Base-by-base conservation (phyloP, 2,888 invertebrate genomes). In the Cyclophora punctaria region DNA sequence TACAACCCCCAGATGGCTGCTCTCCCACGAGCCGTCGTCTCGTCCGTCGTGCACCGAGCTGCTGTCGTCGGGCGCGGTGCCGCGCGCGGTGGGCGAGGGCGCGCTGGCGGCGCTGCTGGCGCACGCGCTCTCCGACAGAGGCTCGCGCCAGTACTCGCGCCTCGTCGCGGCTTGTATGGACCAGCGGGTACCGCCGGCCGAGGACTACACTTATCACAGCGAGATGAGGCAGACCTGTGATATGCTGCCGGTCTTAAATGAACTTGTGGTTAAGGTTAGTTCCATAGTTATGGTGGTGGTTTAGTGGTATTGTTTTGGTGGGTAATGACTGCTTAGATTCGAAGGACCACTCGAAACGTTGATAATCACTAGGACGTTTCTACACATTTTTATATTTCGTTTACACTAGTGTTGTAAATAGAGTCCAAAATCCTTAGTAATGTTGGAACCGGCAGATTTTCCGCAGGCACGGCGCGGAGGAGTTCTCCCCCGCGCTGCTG, bases 1-100 rank as follows among this genome's bases (percentile, higher is more conserved):
- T 20, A 20, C 20, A 20, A 20, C 4, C 47, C 49, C 0, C 63
- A 85, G 86, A 60, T 86, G 95, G 95, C 85, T 98, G 3, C 79
- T 98, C 49, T 92, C 93, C 77, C 97, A 98, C 73, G 96, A 98
- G 75, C 93, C 96, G 0, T 90, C 91, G 40, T 85, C 92, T 59
- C 90, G 98, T 3, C 98, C 98, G 0, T 94, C 96, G 0, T 94
- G 97, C 4, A 92, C 93, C 43, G 96, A 98, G 71, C 86, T 98
- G 2, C 83, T 98, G 0, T 90, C 93, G 40, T 96, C 96, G 0
- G 93, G 94, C 52, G 91, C 94, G 62, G 90, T 98, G 3, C 98
- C 98, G 0, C 94, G 97, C 0, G 93, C 95, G 0, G 89, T 97
- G n/a, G 96, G 96, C 66, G 96, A 97, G 60, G 93, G 93, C 0